Percentiles rank a stretch among this genome's conserved stretches.
These are phyloP conservation scores for Lethenteron camtschaticum DNA, from an alignment of 2,113 vertebrate genomes.

Conservation along the genomic window DNA sequence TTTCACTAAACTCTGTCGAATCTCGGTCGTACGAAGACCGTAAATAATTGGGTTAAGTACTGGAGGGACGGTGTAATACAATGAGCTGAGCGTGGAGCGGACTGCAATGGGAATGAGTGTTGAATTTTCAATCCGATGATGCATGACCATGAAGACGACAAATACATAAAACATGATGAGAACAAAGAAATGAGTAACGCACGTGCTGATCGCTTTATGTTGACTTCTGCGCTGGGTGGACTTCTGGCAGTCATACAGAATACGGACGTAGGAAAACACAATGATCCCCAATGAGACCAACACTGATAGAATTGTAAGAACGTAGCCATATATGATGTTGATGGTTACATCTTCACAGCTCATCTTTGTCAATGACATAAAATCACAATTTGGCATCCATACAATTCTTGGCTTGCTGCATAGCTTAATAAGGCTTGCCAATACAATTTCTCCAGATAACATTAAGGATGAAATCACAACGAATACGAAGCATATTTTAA, in stretches of 20 bases:
- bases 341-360: not conserved
- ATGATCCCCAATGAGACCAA: not conserved
- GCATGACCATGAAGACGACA: not conserved
- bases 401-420: not conserved
- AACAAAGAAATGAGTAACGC: slow-evolving; percentile 1
- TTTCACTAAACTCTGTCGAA: not conserved
- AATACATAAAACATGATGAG: not conserved
- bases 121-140: not conserved
- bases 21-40: not conserved
- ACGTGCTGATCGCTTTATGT: not conserved
- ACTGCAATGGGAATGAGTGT: not conserved
- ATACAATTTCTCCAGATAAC: not conserved
- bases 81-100: not conserved
- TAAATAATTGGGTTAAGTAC: not conserved
- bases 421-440: not conserved
- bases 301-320: not conserved
- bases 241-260: not conserved
- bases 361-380: not conserved
- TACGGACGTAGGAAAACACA: not conserved
- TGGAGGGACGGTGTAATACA: not conserved
- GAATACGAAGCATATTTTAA: not conserved
- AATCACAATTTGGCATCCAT: not conserved
- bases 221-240: not conserved
- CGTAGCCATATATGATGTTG: not conserved
- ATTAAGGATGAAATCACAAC: not conserved